Base-by-base conservation (phyloP, 2,888 invertebrate genomes). In the Gnatocerus cornutus region DNA sequence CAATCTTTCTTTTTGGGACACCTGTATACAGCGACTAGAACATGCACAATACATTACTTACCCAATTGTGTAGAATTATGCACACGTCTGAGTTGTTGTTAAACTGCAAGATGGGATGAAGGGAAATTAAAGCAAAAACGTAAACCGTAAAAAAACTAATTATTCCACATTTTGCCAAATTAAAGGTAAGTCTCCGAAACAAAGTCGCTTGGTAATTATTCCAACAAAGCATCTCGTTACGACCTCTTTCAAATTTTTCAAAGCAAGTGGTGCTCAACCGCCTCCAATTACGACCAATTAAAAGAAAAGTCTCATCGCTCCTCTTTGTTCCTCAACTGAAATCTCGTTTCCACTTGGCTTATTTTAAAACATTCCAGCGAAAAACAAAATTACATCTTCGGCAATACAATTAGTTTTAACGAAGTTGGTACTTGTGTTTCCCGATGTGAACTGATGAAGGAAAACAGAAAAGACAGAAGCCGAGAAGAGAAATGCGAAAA, bases 401-500 rank as follows among this genome's bases (percentile, higher is more conserved):
- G 29, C 67, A 67, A 67, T 73, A 73, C 77, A 81, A 81, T 81
- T 80, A 80, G 79, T 79, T 80, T 77, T 78, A 80, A 79, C 80
- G 78, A 81, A 81, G 80, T 80, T 78, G 76, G 78, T 78, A 76
- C 76, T 77, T 72, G 74, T 74, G 77, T 78, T 76, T 76, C 76
- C 76, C 78, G 74, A 76, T 77, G 74, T 74, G 77, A 74, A 77
- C 76, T 75, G 72, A 77, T 74, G 79, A 76, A 78, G 74, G 76
- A 76, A 76, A 76, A 76, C 76, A 74, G 75, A 74, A 71, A 73
- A 63, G 46, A 68, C 72, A 72, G 70, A 72, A 71, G 72, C 52
- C 62, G 59, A 69, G 73, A 77, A 78, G 80, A 81, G 80, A 82
- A 81, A 82, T 81, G 81, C 76, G 82, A 79, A 81, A 83, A 83